phyloP scores from a whole-genome alignment of 2,113 vertebrate species.

The Pyxicephalus adspersus region DNA sequence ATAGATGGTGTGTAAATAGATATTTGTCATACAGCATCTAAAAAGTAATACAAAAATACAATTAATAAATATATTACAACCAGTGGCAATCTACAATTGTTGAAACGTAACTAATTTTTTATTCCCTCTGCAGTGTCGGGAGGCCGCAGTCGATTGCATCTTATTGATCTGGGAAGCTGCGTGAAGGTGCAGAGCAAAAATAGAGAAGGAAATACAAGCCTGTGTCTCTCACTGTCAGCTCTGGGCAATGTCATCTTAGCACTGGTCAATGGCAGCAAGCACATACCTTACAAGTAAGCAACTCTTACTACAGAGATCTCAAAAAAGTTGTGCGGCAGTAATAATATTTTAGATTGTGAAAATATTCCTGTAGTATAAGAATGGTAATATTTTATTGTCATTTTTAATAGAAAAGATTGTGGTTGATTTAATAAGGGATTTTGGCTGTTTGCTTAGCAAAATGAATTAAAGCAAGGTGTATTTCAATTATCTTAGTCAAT shows the following conservation, averaged over 20 bases:
- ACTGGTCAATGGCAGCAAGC: slow-evolving; percentile 98
- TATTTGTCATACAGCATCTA: too few species aligned
- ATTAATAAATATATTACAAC: not conserved
- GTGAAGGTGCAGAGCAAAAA: slow-evolving; percentile 85
- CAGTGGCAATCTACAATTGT: not conserved
- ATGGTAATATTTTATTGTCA: too few species aligned
- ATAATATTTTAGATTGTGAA: too few species aligned
- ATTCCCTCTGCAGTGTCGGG: slow-evolving; percentile 85
- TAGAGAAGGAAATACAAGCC: slow-evolving; percentile 79
- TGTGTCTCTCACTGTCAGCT: slow-evolving; percentile 92
- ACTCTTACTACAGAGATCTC: not conserved
- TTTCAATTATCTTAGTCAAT: too few species aligned
- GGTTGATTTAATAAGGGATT: too few species aligned
- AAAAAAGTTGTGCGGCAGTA: too few species aligned
- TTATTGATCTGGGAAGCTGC: slow-evolving; percentile 96
- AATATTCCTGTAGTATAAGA: too few species aligned
- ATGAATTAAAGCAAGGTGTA: too few species aligned
- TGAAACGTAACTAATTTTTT: slow-evolving; percentile 50
- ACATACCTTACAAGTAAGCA: slow-evolving; percentile 97
- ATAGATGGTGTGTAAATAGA: too few species aligned
- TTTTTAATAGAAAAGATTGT: too few species aligned
- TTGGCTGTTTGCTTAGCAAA: too few species aligned
- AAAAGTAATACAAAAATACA: not conserved
- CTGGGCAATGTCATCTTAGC: slow-evolving; percentile 97
- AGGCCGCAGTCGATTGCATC: slow-evolving; percentile 94